Evolutionary conservation across 2,113 vertebrate species (phyloP).

Genomic region (Anser brachyrhynchus): DNA sequence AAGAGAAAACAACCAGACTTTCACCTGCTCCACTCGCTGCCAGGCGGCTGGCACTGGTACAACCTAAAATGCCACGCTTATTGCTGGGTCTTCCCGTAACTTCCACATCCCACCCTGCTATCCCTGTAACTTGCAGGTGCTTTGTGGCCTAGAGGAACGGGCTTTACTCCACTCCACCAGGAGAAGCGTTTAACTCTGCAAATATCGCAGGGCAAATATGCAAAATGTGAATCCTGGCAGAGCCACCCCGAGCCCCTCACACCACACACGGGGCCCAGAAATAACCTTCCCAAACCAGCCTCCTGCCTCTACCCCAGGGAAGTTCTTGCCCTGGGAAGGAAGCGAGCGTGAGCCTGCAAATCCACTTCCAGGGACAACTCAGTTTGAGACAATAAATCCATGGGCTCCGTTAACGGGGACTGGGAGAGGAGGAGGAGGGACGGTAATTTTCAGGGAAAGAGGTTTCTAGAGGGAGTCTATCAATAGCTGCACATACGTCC

Average conservation of each 20-base stretch:
- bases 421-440: too few species aligned
- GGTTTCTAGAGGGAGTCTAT: background rate
- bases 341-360: accelerated
- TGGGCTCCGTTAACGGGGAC: accelerated
- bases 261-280: background rate
- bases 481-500: background rate
- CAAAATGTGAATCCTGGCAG: accelerated
- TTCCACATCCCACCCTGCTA: too few species aligned
- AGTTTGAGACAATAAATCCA: background rate
- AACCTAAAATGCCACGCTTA: background rate
- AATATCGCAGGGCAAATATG: background rate
- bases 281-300: background rate
- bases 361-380: background rate
- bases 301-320: background rate
- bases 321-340: background rate
- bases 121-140: background rate
- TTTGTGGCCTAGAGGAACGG: accelerated
- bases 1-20: background rate
- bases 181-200: background rate
- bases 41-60: background rate
- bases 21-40: accelerated
- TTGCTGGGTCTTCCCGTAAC: background rate
- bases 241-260: background rate
- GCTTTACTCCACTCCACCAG: background rate
- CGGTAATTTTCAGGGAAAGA: background rate